Evolutionary conservation across 2,113 vertebrate species (phyloP).

Genomic region (Setophaga coronata): DNA sequence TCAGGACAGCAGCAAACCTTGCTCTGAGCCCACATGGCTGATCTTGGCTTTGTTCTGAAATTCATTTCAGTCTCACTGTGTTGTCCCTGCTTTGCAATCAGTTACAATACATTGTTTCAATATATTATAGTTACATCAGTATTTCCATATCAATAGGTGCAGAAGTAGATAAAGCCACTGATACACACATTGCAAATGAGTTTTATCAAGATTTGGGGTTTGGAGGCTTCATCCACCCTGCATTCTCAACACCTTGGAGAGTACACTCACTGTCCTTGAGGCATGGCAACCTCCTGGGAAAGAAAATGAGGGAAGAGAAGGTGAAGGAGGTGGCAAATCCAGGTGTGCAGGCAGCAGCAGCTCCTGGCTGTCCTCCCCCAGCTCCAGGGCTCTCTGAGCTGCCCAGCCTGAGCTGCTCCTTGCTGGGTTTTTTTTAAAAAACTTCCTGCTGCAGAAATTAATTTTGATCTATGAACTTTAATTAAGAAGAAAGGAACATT

Average conservation of each 20-base stretch:
- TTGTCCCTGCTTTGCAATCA: neutral
- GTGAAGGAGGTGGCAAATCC: neutral
- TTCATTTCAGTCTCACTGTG: neutral
- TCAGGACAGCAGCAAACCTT: neutral
- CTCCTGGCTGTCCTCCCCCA: neutral
- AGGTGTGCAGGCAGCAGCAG: neutral
- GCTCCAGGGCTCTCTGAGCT: neutral
- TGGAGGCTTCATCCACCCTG: neutral
- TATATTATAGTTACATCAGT: rapidly evolving
- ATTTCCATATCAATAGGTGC: neutral
- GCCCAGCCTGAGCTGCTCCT: neutral
- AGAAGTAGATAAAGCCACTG: neutral
- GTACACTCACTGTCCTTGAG: neutral
- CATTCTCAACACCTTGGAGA: neutral
- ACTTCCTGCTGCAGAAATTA: constrained; percentile 6
- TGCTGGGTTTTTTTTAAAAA: neutral
- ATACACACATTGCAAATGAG: neutral
- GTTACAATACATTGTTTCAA: neutral
- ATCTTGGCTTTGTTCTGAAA: neutral
- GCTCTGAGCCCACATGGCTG: neutral
- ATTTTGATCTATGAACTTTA: constrained; percentile 46
- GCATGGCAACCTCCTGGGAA: rapidly evolving
- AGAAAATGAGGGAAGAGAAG: neutral
- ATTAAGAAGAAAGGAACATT: constrained; percentile 45
- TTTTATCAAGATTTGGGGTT: neutral